phyloP scores from a whole-genome alignment of 1,140 invertebrate species.

The Heliconius hewitsoni region DNA sequence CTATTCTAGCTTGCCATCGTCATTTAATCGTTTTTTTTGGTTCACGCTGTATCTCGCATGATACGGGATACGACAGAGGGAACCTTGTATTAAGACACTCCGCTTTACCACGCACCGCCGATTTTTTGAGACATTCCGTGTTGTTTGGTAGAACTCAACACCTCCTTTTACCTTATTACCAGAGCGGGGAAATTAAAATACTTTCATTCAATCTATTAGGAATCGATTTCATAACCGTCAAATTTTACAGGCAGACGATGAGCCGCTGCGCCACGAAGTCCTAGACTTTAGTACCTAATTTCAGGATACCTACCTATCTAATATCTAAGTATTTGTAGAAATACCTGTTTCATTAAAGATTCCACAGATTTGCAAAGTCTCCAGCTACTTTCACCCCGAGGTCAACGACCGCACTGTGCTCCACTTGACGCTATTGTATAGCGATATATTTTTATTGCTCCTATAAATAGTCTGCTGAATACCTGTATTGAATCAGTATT shows the following conservation, averaged over 20 bases:
- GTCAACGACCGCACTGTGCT: conserved; percentile 28
- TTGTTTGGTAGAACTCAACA: background rate
- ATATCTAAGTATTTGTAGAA: background rate
- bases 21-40: background rate
- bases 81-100: background rate
- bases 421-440: conserved; percentile 35
- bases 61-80: background rate
- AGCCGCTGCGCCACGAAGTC: background rate
- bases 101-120: background rate
- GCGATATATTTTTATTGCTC: conserved; percentile 35
- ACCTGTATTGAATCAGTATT: conserved; percentile 15
- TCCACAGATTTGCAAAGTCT: conserved; percentile 15
- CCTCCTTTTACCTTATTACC: background rate
- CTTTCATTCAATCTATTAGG: too few relatives aligned
- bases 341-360: conserved; percentile 12
- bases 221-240: background rate
- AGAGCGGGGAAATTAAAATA: background rate
- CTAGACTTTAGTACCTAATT: background rate
- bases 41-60: background rate
- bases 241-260: background rate
- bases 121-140: background rate
- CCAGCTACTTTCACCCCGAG: conserved; percentile 26
- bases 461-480: conserved; percentile 26
- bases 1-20: too few relatives aligned
- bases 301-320: background rate